Evolutionary conservation across 2,888 invertebrate species (phyloP).

Genomic region (Athetis lepigone): DNA sequence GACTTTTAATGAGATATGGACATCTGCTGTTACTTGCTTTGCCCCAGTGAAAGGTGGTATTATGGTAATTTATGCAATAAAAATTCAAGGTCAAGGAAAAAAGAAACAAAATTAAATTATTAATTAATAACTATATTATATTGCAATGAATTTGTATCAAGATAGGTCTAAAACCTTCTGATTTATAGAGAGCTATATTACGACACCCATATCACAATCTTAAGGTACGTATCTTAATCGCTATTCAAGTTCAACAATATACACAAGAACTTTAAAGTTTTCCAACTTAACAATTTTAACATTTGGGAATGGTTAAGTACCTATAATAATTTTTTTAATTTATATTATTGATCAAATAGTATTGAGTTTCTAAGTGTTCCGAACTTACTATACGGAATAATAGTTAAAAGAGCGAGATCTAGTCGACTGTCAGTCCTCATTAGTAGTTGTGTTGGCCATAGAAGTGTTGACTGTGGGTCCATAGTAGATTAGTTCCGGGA

Average conservation of each 20-base stretch:
- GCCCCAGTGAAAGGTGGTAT: background rate
- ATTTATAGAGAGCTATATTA: constrained; percentile 86
- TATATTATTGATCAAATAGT: constrained; percentile 56
- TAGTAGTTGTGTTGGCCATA: constrained; percentile 81
- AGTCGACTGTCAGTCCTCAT: constrained; percentile 88
- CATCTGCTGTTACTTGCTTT: too few relatives aligned
- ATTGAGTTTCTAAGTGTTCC: constrained; percentile 60
- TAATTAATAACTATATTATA: constrained; percentile 64
- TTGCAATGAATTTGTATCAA: constrained; percentile 74
- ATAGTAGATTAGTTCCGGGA: constrained; percentile 98
- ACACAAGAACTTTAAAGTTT: constrained; percentile 75
- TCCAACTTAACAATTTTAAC: constrained; percentile 75
- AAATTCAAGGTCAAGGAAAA: constrained; percentile 18
- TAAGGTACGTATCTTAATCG: constrained; percentile 78
- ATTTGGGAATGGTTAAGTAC: constrained; percentile 81
- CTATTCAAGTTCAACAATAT: constrained; percentile 84
- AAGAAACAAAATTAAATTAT: constrained; percentile 51
- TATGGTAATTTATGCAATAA: background rate
- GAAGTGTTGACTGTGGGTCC: constrained; percentile 92
- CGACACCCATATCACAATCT: constrained; percentile 90
- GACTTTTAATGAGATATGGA: too few relatives aligned
- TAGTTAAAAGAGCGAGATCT: constrained; percentile 76
- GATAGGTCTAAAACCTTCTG: constrained; percentile 77
- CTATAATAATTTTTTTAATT: constrained; percentile 64
- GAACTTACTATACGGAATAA: constrained; percentile 77